phyloP scores from a whole-genome alignment of 2,888 invertebrate genomes.

The Limulus polyphemus region DNA sequence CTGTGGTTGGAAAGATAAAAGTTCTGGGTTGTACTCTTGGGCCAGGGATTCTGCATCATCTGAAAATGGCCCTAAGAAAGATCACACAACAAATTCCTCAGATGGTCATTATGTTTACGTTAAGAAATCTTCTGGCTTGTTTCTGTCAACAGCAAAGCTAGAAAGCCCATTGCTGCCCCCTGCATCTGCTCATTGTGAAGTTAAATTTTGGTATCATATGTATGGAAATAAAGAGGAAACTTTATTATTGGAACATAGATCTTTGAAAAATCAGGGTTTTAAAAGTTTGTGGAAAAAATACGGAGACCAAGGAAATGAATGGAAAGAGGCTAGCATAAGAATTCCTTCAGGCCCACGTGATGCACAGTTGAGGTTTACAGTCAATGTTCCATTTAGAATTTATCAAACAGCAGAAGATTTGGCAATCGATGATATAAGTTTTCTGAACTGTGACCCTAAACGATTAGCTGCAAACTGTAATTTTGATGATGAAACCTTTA shows the following conservation, averaged over 20 bases:
- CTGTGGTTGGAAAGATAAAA: slow-evolving; percentile 21
- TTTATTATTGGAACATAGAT: slow-evolving; percentile 8
- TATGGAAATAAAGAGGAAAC: background rate
- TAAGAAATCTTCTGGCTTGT: slow-evolving; percentile 2
- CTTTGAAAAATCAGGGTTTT: background rate
- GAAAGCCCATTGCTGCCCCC: slow-evolving; percentile 14
- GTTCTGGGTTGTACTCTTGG: slow-evolving; percentile 10
- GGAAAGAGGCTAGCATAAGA: slow-evolving; percentile 9
- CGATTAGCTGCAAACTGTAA: slow-evolving; percentile 19
- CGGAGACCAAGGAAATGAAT: slow-evolving; percentile 1
- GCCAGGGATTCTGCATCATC: slow-evolving; percentile 5
- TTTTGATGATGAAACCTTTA: slow-evolving; percentile 18
- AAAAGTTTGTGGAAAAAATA: background rate
- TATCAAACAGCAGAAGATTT: background rate
- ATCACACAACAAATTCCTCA: slow-evolving; percentile 12
- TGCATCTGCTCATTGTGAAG: slow-evolving; percentile 17
- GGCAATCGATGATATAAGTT: slow-evolving; percentile 17
- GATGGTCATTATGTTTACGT: slow-evolving; percentile 18
- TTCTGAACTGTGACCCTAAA: slow-evolving; percentile 23
- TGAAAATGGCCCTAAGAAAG: background rate
- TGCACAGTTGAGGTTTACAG: background rate
- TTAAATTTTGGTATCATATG: slow-evolving; percentile 15
- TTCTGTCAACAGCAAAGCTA: slow-evolving; percentile 3
- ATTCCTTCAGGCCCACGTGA: background rate
- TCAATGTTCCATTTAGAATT: background rate